Evolutionary conservation across 2,113 vertebrate species (phyloP).

Genomic region (Bufo bufo): DNA sequence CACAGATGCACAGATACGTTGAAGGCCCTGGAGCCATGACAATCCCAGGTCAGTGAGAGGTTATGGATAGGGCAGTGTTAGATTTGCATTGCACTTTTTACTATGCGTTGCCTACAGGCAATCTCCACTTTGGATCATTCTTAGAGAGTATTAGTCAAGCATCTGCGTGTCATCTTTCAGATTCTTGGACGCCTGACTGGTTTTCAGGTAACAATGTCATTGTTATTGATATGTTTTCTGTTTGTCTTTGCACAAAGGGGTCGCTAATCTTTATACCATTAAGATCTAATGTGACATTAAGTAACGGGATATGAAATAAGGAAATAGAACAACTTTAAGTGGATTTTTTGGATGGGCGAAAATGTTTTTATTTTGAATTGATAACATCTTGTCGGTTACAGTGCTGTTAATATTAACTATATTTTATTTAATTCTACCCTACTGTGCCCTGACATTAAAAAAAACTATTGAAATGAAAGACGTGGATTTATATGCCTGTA

Average conservation of each 20-base stretch:
- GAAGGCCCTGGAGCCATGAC: slow-evolving; percentile 44
- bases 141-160: slow-evolving; percentile 55
- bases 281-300: neutral
- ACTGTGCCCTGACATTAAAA: neutral
- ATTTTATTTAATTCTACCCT: neutral
- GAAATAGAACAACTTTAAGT: neutral
- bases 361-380: neutral
- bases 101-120: slow-evolving; percentile 49
- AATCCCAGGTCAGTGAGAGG: slow-evolving; percentile 46
- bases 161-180: slow-evolving; percentile 50
- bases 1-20: slow-evolving; percentile 3
- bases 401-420: neutral
- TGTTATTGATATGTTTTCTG: slow-evolving; percentile 49
- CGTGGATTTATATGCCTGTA: neutral
- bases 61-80: slow-evolving; percentile 47
- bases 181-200: slow-evolving; percentile 49
- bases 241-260: slow-evolving; percentile 17
- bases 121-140: slow-evolving; percentile 49
- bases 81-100: slow-evolving; percentile 49
- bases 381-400: neutral
- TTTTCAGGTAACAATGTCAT: slow-evolving; percentile 52
- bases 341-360: too few relatives aligned
- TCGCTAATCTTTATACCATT: neutral
- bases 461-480: neutral
- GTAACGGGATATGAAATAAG: neutral